These are phyloP conservation scores for Ceratina japonica DNA, from an alignment of 1,140 invertebrate species.

Conservation along the genomic window DNA sequence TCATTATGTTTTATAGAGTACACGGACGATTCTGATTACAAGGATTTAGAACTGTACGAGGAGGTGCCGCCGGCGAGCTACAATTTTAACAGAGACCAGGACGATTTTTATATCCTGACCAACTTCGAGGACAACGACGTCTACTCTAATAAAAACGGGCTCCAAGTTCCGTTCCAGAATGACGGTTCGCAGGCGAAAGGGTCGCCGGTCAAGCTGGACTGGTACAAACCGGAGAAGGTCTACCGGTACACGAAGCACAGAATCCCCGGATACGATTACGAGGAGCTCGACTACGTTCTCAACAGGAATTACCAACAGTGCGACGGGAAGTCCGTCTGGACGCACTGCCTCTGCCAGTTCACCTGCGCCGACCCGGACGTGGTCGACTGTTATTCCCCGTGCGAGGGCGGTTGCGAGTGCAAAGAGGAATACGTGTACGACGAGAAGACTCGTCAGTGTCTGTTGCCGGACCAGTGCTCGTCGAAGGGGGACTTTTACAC, in stretches of 20 bases:
- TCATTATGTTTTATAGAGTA: slow-evolving; percentile 60
- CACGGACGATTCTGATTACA: slow-evolving; percentile 68
- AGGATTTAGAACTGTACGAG: slow-evolving; percentile 66
- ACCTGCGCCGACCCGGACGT: slow-evolving; percentile 69
- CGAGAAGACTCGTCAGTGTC: slow-evolving; percentile 63
- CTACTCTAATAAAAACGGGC: slow-evolving; percentile 27
- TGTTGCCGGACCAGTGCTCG: slow-evolving; percentile 69
- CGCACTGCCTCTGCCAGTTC: slow-evolving; percentile 75
- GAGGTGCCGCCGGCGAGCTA: slow-evolving; percentile 52
- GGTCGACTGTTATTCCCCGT: slow-evolving; percentile 75
- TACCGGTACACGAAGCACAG: slow-evolving; percentile 76
- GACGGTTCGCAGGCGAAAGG: slow-evolving; percentile 6
- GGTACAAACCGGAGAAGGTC: slow-evolving; percentile 63
- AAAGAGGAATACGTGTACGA: slow-evolving; percentile 73
- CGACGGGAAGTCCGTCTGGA: slow-evolving; percentile 71
- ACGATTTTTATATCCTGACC: slow-evolving; percentile 66
- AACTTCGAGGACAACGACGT: slow-evolving; percentile 46
- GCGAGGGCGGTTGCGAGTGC: slow-evolving; percentile 70
- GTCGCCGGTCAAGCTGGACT: slow-evolving; percentile 34
- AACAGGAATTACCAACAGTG: slow-evolving; percentile 57
- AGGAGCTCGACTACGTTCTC: slow-evolving; percentile 66
- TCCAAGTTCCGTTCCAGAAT: slow-evolving; percentile 15
- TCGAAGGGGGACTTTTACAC: slow-evolving; percentile 56
- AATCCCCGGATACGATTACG: slow-evolving; percentile 71
- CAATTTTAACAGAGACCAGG: slow-evolving; percentile 42